phyloP scores from a whole-genome alignment of 2,888 invertebrate species.

The Melangyna quadrimaculata region DNA sequence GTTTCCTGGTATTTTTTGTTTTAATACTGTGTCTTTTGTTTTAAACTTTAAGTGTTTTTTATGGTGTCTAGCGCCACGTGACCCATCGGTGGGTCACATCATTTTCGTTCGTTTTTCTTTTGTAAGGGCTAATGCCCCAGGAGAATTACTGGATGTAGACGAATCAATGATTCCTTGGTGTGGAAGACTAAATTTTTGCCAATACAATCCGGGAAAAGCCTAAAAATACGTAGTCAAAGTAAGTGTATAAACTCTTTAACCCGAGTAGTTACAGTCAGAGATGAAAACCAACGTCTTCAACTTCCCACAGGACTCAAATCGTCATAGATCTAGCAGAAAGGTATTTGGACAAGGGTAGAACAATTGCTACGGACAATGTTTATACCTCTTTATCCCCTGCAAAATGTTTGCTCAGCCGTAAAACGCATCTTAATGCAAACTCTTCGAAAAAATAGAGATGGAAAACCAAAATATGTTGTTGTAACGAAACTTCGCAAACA shows the following conservation, averaged over 20 bases:
- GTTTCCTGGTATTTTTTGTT: too few species aligned
- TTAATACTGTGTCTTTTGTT: too few species aligned
- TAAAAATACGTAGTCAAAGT: conserved; percentile 12
- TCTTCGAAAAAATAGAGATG: not conserved
- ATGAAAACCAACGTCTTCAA: conserved; percentile 3
- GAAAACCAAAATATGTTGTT: conserved; percentile 11
- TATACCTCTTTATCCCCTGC: conserved; percentile 33
- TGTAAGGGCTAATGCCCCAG: not conserved
- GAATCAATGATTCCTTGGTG: conserved; percentile 55
- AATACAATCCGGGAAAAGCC: conserved; percentile 19
- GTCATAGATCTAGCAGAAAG: conserved; percentile 38
- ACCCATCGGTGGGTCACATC: too few species aligned
- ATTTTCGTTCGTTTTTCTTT: not conserved
- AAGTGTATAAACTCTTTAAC: conserved; percentile 17
- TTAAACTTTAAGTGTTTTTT: too few species aligned
- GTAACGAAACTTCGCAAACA: not conserved
- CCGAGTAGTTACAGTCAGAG: not conserved
- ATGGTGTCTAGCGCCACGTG: too few species aligned
- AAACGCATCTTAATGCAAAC: conserved; percentile 14
- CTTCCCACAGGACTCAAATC: conserved; percentile 51
- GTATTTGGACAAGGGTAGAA: conserved; percentile 38
- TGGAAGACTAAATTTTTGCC: conserved; percentile 24
- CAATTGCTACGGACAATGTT: conserved; percentile 19
- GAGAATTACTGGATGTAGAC: conserved; percentile 50
- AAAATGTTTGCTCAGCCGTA: conserved; percentile 5